Base-by-base conservation (phyloP, 2,797 vertebrate species). In the Meriones psammophilus region DNA sequence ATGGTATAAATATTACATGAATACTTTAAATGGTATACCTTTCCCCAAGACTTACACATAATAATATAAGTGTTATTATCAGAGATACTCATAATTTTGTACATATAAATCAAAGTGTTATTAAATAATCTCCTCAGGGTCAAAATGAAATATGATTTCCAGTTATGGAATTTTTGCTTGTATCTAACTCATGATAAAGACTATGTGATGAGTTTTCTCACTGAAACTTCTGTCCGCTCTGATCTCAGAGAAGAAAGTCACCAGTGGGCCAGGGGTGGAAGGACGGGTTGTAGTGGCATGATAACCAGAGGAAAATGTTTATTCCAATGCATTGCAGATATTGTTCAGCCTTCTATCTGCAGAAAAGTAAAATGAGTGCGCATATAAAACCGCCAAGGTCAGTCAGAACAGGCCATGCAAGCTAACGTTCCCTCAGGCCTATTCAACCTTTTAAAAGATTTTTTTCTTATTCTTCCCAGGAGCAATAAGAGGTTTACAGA, bases 301-400 rank as follows among this genome's bases (percentile, higher is more conserved):
- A 95, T 15, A 94, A 92, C 93, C 46, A 33, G 88, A 88, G 46
- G 94, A 84, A 97, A 96, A 90, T 60, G 17, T 56, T 97, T 96
- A 94, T 94, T 94, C 93, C 76, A 81, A 26, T 76, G 15, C 87
- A 74, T 7, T 64, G 94, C 74, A 98, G 96, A 60, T 94, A 95
- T 76, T 15, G 83, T 54, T 95, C 96, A 86, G 93, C 66, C 95
- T 18, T 94, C 97, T 10, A 66, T 81, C 93, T 97, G 84, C 77
- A 86, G 87, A 91, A 96, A 96, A 97, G 92, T 97, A 95, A 97
- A 98, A 97, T 80, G 90, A 28, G 58, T 97, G 92, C 91, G 91
- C 56, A 60, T 96, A 89, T 97, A 96, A 81, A 97, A 96, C 92
- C 94, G 68, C 73, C 98, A 98, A 98, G 97, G 98, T 96, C n/a